Evolutionary conservation across 2,113 vertebrate genomes (phyloP).

Genomic region (Cichladusa arquata): DNA sequence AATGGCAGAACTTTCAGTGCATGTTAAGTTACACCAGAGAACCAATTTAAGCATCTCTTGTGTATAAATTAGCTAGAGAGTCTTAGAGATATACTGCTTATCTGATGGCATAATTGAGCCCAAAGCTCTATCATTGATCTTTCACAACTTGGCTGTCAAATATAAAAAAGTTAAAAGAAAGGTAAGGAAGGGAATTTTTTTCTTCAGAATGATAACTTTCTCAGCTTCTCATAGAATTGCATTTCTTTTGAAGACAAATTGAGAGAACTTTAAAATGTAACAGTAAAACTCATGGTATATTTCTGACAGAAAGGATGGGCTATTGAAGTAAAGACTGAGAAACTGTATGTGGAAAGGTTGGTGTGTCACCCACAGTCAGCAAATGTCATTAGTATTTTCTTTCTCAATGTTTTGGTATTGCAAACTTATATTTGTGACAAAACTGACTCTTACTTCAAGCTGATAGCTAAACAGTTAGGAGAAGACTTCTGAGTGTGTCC

Average conservation of each 20-base stretch:
- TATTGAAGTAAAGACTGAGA: neutral
- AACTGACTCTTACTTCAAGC: neutral
- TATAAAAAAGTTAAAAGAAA: neutral
- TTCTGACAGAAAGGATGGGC: neutral
- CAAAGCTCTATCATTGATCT: constrained; percentile 8
- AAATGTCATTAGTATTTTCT: neutral
- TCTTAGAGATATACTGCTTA: neutral
- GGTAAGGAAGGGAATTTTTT: neutral
- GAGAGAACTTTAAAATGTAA: neutral
- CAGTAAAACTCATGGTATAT: neutral
- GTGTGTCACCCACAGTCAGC: neutral
- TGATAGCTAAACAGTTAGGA: neutral
- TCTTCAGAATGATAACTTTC: neutral
- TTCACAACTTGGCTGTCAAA: neutral
- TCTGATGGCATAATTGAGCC: constrained; percentile 41
- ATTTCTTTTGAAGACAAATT: neutral
- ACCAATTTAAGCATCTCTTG: constrained; percentile 44
- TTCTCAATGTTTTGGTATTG: neutral
- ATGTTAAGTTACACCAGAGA: constrained; percentile 35
- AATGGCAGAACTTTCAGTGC: constrained; percentile 35
- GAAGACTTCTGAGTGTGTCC: neutral
- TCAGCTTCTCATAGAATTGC: neutral
- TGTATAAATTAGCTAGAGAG: constrained; percentile 59
- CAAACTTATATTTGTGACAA: neutral
- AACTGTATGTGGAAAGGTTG: neutral